Conservation (phyloP, 2,113 vertebrate genomes). For the Hyperopisus bebe region DNA sequence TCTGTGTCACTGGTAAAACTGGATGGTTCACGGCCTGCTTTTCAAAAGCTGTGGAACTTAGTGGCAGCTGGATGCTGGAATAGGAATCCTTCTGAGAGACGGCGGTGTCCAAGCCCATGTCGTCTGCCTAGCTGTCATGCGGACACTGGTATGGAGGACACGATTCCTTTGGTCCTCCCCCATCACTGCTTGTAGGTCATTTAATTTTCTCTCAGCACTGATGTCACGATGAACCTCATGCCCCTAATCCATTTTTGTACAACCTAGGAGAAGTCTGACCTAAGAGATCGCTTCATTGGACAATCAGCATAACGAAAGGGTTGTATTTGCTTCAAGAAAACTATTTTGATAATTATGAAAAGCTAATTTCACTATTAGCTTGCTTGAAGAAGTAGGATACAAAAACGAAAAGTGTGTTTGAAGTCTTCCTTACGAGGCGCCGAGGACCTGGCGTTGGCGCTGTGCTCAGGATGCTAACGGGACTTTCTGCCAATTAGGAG, state of each 20-base stretch:
- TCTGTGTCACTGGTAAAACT: background rate
- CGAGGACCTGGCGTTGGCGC: background rate
- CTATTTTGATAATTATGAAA: background rate
- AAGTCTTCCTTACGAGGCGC: background rate
- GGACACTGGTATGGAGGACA: background rate
- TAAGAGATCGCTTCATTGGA: background rate
- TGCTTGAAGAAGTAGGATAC: background rate
- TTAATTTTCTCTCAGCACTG: background rate
- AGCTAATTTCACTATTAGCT: constrained; percentile 5
- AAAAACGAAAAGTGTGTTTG: background rate
- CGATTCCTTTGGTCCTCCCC: background rate
- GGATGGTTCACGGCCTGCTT: background rate
- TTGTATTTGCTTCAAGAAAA: background rate
- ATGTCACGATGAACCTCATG: background rate
- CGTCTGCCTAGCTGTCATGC: background rate
- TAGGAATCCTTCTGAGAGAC: background rate
- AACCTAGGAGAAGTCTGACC: background rate
- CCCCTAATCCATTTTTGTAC: background rate
- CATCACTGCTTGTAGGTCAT: background rate
- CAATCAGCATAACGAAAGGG: background rate
- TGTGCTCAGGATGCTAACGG: background rate
- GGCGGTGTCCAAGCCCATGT: background rate
- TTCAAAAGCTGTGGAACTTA: background rate
- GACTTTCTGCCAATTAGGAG: background rate
- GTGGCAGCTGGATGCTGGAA: background rate